Conservation (phyloP, 2,797 vertebrate genomes). For the Betta splendens region DNA sequence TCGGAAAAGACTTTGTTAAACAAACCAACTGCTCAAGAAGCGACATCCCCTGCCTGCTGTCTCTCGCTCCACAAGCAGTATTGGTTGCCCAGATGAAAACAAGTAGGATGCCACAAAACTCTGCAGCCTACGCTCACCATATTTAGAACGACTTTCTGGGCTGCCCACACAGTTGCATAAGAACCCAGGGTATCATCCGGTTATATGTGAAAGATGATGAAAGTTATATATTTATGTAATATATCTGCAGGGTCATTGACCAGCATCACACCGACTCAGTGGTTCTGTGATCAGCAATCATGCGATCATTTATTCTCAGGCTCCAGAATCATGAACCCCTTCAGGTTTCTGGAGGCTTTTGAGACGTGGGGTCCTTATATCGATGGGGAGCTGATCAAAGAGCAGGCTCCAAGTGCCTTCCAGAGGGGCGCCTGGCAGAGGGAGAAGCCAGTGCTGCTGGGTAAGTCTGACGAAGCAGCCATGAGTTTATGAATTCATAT, state of each 20-base stretch:
- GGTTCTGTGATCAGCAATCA: conserved; percentile 16
- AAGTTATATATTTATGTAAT: conserved; percentile 24
- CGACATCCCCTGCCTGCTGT: conserved; percentile 78
- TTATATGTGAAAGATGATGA: conserved; percentile 36
- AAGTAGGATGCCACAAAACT: conserved; percentile 67
- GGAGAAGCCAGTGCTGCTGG: conserved; percentile 79
- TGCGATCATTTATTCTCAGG: too few species aligned
- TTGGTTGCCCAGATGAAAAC: conserved; percentile 81
- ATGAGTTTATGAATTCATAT: too few species aligned
- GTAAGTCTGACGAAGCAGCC: too few species aligned
- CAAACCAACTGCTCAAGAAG: conserved; percentile 78
- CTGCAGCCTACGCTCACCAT: conserved; percentile 13
- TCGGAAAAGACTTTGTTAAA: conserved; percentile 78
- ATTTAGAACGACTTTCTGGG: conserved; percentile 40
- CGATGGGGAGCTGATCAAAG: conserved; percentile 78
- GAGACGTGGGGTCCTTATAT: conserved; percentile 82
- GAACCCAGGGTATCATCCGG: conserved; percentile 15
- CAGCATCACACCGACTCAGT: conserved; percentile 23
- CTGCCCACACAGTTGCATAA: conserved; percentile 55
- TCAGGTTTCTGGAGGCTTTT: conserved; percentile 81
- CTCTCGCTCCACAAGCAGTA: conserved; percentile 73
- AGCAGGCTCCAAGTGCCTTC: conserved; percentile 79
- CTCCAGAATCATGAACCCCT: conserved; percentile 79
- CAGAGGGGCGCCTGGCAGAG: conserved; percentile 81
- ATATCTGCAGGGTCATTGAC: conserved; percentile 52